Conservation (phyloP, 2,888 invertebrate species). For the Nasonovia ribisnigri region DNA sequence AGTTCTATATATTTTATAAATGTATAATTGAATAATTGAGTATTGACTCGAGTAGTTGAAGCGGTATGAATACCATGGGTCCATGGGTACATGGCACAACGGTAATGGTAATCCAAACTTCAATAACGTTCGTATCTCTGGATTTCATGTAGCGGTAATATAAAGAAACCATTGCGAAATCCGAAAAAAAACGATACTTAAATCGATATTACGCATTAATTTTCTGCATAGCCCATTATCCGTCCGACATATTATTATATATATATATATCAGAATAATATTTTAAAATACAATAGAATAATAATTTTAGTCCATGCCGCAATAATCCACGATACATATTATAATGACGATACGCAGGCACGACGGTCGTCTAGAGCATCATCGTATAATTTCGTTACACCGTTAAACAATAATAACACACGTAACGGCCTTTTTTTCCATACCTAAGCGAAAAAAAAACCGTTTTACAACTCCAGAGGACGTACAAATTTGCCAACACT, state of each 20-base stretch:
- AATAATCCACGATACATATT: not conserved
- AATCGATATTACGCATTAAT: not conserved
- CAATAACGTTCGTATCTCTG: not conserved
- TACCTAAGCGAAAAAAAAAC: not conserved
- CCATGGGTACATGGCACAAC: not conserved
- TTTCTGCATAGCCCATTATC: not conserved
- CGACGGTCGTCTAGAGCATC: not conserved
- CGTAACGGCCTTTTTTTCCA: not conserved
- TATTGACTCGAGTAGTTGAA: not conserved
- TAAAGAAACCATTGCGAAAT: not conserved
- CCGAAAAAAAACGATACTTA: not conserved
- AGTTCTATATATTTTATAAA: not conserved
- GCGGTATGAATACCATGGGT: not conserved
- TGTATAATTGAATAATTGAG: not conserved
- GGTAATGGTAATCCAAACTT: not conserved
- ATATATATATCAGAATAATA: not conserved
- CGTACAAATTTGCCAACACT: not conserved
- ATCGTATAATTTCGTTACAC: not conserved
- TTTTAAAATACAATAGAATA: not conserved
- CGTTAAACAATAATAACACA: not conserved
- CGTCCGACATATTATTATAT: not conserved
- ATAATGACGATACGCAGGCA: not conserved
- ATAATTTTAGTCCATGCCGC: not conserved
- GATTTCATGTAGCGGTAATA: not conserved
- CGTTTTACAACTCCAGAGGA: slow-evolving; percentile 15